Evolutionary conservation across 2,888 invertebrate species (phyloP).

Genomic region (Rhopalosiphum nymphaeae): DNA sequence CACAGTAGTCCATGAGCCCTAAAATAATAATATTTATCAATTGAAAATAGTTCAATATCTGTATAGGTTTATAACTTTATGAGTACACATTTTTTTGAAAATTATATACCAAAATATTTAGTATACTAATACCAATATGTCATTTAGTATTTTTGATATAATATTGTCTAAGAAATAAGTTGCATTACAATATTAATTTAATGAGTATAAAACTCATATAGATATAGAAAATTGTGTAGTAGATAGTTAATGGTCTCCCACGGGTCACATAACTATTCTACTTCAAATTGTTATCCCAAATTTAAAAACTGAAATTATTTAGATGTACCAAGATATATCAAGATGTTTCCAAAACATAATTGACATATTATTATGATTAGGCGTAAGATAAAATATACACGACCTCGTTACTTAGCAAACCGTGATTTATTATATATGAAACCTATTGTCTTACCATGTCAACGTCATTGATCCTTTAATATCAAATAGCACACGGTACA

Average conservation of each 20-base stretch:
- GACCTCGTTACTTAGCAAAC: constrained; percentile 48
- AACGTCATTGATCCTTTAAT: constrained; percentile 17
- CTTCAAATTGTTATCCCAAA: not conserved
- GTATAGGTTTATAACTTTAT: not conserved
- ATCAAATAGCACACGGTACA: constrained; percentile 22
- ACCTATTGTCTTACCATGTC: constrained; percentile 32
- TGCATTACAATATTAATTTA: not conserved
- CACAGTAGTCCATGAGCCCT: too few species aligned
- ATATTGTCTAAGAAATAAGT: too few species aligned
- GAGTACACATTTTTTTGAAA: not conserved
- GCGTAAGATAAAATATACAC: not conserved
- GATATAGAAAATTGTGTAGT: not conserved
- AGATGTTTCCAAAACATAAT: not conserved
- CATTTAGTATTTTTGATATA: too few species aligned
- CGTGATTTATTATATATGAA: constrained; percentile 29
- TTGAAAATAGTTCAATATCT: not conserved
- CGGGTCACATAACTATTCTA: not conserved
- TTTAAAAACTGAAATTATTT: not conserved
- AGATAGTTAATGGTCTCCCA: not conserved
- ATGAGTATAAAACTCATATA: not conserved
- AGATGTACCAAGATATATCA: not conserved
- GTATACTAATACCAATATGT: not conserved
- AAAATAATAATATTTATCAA: not conserved
- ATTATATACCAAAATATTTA: not conserved
- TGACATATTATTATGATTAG: not conserved